Evolutionary conservation across 2,888 invertebrate species (phyloP), one percentile per base, ranked within the genome.

Genomic region (Galerucella pusilla): DNA sequence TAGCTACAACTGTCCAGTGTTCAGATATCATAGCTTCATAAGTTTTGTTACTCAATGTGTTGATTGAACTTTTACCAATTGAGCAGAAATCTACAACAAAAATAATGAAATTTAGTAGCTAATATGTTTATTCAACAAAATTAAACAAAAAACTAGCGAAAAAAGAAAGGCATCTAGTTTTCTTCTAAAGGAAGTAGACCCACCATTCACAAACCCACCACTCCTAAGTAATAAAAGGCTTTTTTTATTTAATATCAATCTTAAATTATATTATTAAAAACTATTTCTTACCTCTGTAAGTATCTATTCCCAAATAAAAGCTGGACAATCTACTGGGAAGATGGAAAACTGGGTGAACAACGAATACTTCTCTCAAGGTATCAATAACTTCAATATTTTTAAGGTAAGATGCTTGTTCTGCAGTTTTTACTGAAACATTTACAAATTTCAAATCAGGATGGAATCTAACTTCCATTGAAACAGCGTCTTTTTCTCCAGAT

Each of bases 1-100:
- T 89, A 85, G 92, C 86, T 74, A 90, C 88, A 0, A 92, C 90
- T 80, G 93, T 91, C 92, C 93, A 93, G 63, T 88, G 81, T 82
- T 89, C 86, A 83, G 79, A 69, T 89, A 80, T 25, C 42, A 88
- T 85, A 79, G 91, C 88, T 10, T 90, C 88, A 84, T 91, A 93
- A 46, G 89, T 88, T 64, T 89, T 90, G 84, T 91, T 90, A 87
- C 94, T 93, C 86, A 94, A 94, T 1, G 94, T 93, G 79, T 87
- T 89, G 66, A 91, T 89, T 71, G 86, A 86, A 68, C 86, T 88
- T 54, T 89, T 87, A 79, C 93, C 93, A 60, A 94, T 85, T 6
- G 90, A 88, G 83, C 94, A 94, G 80, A 87, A 88, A 64, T 90
- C 93, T 93, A 86, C 74, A 86, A 87, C 7, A 78, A 63, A 80